Evolutionary conservation across 30 jellyfish, hydroid and myxozoan species (phyloP), one percentile per base, ranked within the genome.

Genomic region (Nemopilema nomurai): DNA sequence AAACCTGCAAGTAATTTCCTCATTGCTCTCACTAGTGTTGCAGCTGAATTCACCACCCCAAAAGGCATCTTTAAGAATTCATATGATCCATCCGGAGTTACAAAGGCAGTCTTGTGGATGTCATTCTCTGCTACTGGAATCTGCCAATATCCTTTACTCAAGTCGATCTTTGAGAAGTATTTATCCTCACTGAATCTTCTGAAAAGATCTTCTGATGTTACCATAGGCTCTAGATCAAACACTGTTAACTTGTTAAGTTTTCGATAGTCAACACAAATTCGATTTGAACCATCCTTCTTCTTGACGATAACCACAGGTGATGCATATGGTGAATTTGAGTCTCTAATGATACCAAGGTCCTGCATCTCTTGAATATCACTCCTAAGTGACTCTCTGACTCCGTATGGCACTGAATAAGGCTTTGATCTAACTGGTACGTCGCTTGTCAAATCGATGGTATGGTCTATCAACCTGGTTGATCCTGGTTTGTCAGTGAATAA

Each of bases 401-500:
- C 78, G 33, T 83, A 71, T 72, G 85, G 87, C 41, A 83, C 87
- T 41, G 86, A 52, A 26, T 83, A 83, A 57, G 91, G 87, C 73
- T 57, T 83, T 51, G 90, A 65, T 69, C 86, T 81, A 27, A 41
- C 90, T 29, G 90, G 90, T 67, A 22, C 79, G 81, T 81, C 86
- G 33, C 69, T 69, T 69, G 91, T 69, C 52, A 83, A 53, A 33
- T 69, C 27, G 49, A 83, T 83, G 64, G 81, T 17, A 63, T 71
- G 87, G 62, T 70, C 71, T 52, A 31, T 52, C 71, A 83, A 70
- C 6, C 79, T 69, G 3, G 87, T 71, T 20, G 77, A 29, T 52
- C 91, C 91, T 69, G 86, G 91, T 33, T 52, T 31, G 28, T 83
- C 91, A 0, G 87, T 83, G 86, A 83, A 83, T 72, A 83, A 16